A percentile compares a stretch with the other conserved stretches of the same genome.
Conservation (phyloP, 2,113 vertebrate genomes). For the Hassar affinis region DNA sequence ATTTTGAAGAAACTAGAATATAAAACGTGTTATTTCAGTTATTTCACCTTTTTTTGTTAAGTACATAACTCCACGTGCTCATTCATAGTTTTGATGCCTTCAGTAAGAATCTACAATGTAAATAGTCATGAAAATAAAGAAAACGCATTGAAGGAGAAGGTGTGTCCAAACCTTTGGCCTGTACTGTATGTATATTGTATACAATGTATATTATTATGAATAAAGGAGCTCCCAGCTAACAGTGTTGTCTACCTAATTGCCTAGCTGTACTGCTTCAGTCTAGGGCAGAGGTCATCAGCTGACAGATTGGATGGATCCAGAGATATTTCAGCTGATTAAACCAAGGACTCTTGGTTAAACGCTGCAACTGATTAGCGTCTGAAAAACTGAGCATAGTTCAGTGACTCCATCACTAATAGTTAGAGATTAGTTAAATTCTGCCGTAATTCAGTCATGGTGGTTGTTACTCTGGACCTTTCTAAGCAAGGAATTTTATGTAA, state of each 20-base stretch:
- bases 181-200: neutral
- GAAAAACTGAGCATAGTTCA: neutral
- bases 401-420: neutral
- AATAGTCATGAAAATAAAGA: no score
- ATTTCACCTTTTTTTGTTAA: no score
- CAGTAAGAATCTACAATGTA: no score
- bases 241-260: neutral
- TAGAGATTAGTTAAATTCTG: neutral
- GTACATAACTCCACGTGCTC: no score
- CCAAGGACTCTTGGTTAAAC: neutral
- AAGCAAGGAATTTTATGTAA: neutral
- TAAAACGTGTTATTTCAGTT: no score
- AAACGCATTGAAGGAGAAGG: no score
- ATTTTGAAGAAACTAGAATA: no score
- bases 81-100: no score
- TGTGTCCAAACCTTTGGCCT: no score
- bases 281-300: neutral
- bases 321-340: neutral
- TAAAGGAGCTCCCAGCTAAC: neutral
- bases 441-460: neutral
- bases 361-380: neutral
- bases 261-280: neutral
- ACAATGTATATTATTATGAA: neutral
- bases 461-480: neutral
- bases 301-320: neutral